Conservation (phyloP, 2,797 vertebrate genomes). For the Brachymystax lenok region DNA sequence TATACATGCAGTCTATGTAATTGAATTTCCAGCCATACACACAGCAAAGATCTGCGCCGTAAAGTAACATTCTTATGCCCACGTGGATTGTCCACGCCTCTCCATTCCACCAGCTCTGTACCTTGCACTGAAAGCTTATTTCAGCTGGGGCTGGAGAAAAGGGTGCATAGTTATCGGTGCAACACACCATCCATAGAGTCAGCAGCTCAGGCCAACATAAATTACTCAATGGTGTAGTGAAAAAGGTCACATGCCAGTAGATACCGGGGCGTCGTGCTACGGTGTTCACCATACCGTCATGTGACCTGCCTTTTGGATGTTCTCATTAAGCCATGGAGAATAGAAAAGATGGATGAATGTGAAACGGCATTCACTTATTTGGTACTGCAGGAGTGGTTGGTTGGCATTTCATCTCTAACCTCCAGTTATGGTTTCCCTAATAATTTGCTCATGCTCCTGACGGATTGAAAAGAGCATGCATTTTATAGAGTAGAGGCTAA, state of each 20-base stretch:
- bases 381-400: not conserved
- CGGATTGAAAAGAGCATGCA: constrained; percentile 3
- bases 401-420: too few relatives aligned
- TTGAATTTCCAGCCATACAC: constrained; percentile 54
- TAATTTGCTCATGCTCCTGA: constrained; percentile 10
- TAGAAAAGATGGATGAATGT: constrained; percentile 22
- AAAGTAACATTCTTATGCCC: constrained; percentile 39
- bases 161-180: constrained; percentile 29
- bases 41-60: constrained; percentile 35
- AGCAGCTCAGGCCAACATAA: constrained; percentile 11
- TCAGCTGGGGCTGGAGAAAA: constrained; percentile 28
- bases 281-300: constrained; percentile 28
- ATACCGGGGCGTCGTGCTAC: constrained; percentile 29
- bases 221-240: constrained; percentile 15
- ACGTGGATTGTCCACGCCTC: constrained; percentile 32
- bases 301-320: constrained; percentile 19
- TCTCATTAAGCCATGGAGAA: constrained; percentile 26
- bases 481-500: not conserved
- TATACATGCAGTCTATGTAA: constrained; percentile 31
- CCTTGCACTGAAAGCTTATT: constrained; percentile 11
- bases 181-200: constrained; percentile 3
- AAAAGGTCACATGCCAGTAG: constrained; percentile 65
- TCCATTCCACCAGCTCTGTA: not conserved
- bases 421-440: not conserved
- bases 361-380: not conserved